These are phyloP conservation scores for Nipponacmea schrenckii DNA, from an alignment of 2,888 invertebrate genomes.

Conservation along the genomic window DNA sequence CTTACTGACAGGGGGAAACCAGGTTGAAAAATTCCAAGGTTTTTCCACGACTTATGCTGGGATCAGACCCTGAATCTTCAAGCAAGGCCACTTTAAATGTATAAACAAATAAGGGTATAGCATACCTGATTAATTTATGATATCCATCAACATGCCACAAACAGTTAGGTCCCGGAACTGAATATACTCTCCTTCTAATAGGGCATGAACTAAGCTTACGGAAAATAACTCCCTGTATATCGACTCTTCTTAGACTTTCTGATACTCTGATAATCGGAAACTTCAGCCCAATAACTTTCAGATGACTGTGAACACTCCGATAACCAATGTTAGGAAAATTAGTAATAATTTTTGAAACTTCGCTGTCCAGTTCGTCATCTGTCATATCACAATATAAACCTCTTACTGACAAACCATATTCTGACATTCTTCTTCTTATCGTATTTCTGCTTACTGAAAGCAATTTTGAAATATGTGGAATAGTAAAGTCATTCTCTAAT, in stretches of 20 bases:
- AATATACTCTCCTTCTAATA: not conserved
- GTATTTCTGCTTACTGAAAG: not conserved
- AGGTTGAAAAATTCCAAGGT: too few species aligned
- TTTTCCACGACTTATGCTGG: too few species aligned
- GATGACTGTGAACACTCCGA: not conserved
- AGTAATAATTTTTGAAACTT: not conserved
- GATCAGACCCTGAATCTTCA: too few species aligned
- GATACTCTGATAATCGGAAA: not conserved
- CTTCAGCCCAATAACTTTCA: not conserved
- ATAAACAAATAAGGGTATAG: too few species aligned
- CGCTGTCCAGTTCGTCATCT: not conserved
- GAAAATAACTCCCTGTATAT: not conserved
- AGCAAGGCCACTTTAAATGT: too few species aligned
- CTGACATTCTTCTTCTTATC: not conserved
- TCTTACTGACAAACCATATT: not conserved
- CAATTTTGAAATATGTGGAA: not conserved
- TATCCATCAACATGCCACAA: conserved; percentile 1
- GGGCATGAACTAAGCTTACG: not conserved
- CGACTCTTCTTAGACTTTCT: not conserved
- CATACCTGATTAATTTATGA: not conserved
- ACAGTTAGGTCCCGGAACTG: not conserved
- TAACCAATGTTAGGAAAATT: not conserved
- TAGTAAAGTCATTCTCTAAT: not conserved
- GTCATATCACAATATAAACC: not conserved
- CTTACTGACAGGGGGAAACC: too few species aligned